Evolutionary conservation across 2,888 invertebrate species (phyloP), one percentile per base, ranked within the genome.

Genomic region (Saturnia japonica): DNA sequence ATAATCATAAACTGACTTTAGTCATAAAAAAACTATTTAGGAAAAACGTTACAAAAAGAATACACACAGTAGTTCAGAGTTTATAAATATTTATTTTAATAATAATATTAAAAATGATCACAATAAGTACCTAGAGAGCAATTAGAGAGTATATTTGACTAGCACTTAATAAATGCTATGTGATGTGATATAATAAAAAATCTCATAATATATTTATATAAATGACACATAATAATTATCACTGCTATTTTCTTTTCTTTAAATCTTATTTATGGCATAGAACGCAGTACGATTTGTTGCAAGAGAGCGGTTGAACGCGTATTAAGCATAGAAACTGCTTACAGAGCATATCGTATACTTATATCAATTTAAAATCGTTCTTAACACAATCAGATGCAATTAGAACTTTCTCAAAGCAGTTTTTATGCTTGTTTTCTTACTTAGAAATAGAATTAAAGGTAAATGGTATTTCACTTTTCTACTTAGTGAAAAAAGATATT

Each of bases 111-210:
- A 64, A 64, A 64, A 64, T 28, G 2, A 60, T 60, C 12, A 28
- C 9, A 28, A 60, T 60, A 11, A 60, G 57, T 47, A 42, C 4
- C 7, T 60, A 64, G 64, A 64, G 64, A 64, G 64, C 64, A 64
- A 40, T 64, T 54, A 54, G n/a, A 54, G 54, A n/a, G 7, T 54
- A 54, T 54, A n/a, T 54, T 54, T 40, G 64, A 64, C 64, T 64
- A 64, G 64, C 64, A 40, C 64, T 64, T 64, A 64, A n/a, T 64
- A 64, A 64, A 64, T 64, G 64, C 64, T 64, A 64, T 40, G 11
- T n/a, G 64, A 64, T 40, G 11, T n/a, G 64, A 64, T 40, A 19
- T 64, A 40, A 40, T 54, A 22, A 22, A n/a, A 7, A 19, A 7
- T 47, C 34, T 34, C 34, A 34, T 34, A 34, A 34, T n/a, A n/a